A percentile compares a stretch with the other conserved stretches of the same genome.
Conservation (phyloP, 2,113 vertebrate genomes). For the Corydoras sp. region DNA sequence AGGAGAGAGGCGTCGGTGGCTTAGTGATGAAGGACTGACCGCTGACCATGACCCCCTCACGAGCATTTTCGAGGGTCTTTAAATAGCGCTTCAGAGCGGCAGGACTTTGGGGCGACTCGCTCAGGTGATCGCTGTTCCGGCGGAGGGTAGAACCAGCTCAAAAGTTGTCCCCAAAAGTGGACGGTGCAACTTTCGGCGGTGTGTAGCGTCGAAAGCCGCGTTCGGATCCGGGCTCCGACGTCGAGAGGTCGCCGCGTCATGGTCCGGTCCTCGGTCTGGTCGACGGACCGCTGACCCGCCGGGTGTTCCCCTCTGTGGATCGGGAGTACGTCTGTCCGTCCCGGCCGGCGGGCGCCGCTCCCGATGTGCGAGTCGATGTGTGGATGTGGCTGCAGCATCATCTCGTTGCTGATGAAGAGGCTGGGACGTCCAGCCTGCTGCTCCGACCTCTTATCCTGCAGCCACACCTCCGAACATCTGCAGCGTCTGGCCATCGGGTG, state of each 20-base stretch:
- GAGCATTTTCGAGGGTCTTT: neutral
- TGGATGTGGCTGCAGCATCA: conserved; percentile 94
- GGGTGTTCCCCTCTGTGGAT: conserved; percentile 1
- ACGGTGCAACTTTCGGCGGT: too few species aligned
- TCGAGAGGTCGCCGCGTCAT: neutral
- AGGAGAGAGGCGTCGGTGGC: neutral
- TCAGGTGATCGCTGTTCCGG: neutral
- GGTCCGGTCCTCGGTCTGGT: neutral
- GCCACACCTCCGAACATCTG: conserved; percentile 89
- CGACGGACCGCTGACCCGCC: neutral
- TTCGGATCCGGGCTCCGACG: too few species aligned
- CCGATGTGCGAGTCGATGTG: conserved; percentile 88
- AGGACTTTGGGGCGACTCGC: neutral
- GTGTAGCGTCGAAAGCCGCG: too few species aligned
- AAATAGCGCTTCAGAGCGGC: neutral
- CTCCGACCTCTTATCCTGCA: conserved; percentile 88
- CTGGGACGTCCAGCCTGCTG: conserved; percentile 92
- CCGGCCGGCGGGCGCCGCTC: neutral
- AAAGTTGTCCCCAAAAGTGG: too few species aligned
- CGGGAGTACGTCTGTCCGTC: neutral
- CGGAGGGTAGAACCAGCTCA: too few species aligned
- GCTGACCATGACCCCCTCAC: too few species aligned
- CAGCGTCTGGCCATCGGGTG: conserved; percentile 84
- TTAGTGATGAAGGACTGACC: neutral
- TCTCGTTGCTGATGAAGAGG: conserved; percentile 99